Evolutionary conservation across 2,113 vertebrate genomes (phyloP).

Genomic region (Odontesthes bonariensis): DNA sequence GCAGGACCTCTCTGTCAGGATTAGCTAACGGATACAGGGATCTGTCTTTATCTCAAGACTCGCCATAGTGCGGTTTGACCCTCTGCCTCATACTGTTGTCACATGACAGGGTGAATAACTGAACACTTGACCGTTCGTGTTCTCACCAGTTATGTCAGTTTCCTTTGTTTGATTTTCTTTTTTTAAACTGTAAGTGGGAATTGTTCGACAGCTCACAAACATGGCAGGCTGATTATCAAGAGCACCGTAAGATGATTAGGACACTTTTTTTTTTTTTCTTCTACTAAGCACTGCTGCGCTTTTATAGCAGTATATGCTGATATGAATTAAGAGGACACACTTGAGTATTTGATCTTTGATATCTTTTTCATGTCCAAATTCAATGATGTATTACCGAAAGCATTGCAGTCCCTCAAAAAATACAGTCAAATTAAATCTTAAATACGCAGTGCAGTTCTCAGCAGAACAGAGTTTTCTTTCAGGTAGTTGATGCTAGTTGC

Average conservation of each 20-base stretch:
- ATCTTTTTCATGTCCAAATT: conserved; percentile 2
- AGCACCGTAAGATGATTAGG: neutral
- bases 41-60: conserved; percentile 63
- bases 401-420: neutral
- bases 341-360: conserved; percentile 15
- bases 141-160: neutral
- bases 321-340: conserved; percentile 32
- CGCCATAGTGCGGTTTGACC: conserved; percentile 55
- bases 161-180: neutral
- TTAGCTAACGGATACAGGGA: conserved; percentile 65
- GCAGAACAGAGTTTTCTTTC: neutral
- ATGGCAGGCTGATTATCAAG: neutral
- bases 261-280: neutral
- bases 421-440: neutral
- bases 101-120: conserved; percentile 61
- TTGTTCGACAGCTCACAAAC: neutral
- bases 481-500: fast-evolving
- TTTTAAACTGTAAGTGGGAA: neutral
- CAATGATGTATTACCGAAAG: neutral
- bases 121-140: conserved; percentile 41
- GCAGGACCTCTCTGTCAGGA: conserved; percentile 66
- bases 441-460: neutral
- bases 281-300: neutral
- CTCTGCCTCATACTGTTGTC: conserved; percentile 34
- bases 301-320: neutral